Percentiles rank a stretch among this genome's conserved stretches.
Conservation (phyloP, 2,888 invertebrate species). For the Cantharis flavilabris region DNA sequence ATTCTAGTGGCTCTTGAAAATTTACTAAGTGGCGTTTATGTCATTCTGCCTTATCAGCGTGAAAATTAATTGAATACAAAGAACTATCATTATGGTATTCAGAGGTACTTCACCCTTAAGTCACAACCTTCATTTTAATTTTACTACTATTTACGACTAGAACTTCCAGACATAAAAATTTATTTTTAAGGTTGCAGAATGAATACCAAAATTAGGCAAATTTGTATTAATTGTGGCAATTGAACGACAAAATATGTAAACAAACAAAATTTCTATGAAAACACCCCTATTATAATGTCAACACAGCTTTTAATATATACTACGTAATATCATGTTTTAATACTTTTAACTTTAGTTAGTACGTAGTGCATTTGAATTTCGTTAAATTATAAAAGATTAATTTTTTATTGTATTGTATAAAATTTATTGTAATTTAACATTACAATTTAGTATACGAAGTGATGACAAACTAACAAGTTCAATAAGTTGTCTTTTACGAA, state of each 20-base stretch:
- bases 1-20: no score
- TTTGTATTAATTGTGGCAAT: not conserved
- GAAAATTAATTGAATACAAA: not conserved
- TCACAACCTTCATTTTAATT: slow-evolving; percentile 7
- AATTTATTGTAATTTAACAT: no score
- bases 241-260: not conserved
- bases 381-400: not conserved
- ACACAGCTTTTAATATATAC: not conserved
- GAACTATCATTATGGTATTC: slow-evolving; percentile 2
- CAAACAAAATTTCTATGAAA: not conserved
- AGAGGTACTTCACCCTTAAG: slow-evolving; percentile 12
- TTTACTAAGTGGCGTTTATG: no score
- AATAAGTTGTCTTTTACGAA: no score
- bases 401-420: not conserved
- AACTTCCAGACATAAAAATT: slow-evolving; percentile 7
- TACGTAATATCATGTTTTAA: not conserved
- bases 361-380: not conserved
- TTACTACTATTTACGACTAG: slow-evolving; percentile 9
- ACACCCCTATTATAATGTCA: not conserved
- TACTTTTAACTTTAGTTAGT: not conserved
- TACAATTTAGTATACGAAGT: no score
- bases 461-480: no score
- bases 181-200: not conserved
- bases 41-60: no score
- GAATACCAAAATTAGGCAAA: not conserved